Percentiles rank a stretch among this genome's conserved stretches.
Conservation (phyloP, 2,888 invertebrate genomes). For the Papilio gigon region DNA sequence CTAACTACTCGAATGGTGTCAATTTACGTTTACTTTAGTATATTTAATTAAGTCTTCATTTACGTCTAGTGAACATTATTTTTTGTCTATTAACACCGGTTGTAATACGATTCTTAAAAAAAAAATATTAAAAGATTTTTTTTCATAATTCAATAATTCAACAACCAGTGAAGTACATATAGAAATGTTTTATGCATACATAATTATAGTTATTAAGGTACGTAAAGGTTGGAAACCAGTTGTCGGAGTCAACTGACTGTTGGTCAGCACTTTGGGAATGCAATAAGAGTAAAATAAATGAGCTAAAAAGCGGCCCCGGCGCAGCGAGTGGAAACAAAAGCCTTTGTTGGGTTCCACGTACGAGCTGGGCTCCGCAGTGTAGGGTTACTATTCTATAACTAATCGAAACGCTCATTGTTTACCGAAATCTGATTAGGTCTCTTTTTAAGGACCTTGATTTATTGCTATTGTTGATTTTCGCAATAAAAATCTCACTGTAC, state of each 20-base stretch:
- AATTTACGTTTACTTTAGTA: conserved; percentile 16
- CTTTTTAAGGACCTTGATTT: conserved; percentile 44
- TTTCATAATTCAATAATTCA: conserved; percentile 9
- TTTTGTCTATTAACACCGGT: too few relatives aligned
- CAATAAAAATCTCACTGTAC: not conserved
- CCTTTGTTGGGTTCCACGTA: conserved; percentile 80
- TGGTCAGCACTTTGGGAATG: conserved; percentile 76
- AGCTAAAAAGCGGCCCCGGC: conserved; percentile 63
- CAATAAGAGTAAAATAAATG: conserved; percentile 71
- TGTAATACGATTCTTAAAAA: too few relatives aligned
- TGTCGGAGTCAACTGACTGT: conserved; percentile 60
- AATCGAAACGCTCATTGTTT: conserved; percentile 67
- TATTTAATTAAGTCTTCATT: conserved; percentile 1
- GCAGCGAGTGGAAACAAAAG: conserved; percentile 70
- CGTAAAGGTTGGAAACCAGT: conserved; percentile 60
- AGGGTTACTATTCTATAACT: conserved; percentile 75
- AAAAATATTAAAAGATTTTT: too few relatives aligned
- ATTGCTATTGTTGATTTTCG: conserved; percentile 28
- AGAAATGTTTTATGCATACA: conserved; percentile 32
- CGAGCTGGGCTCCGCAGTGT: conserved; percentile 57
- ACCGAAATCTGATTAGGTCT: conserved; percentile 68
- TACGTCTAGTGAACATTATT: not conserved
- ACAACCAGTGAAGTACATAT: conserved; percentile 10
- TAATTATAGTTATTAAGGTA: conserved; percentile 37
- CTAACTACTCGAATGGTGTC: conserved; percentile 10